These are phyloP conservation scores for Diaperis boleti DNA, from an alignment of 2,888 invertebrate genomes.

Conservation along the genomic window DNA sequence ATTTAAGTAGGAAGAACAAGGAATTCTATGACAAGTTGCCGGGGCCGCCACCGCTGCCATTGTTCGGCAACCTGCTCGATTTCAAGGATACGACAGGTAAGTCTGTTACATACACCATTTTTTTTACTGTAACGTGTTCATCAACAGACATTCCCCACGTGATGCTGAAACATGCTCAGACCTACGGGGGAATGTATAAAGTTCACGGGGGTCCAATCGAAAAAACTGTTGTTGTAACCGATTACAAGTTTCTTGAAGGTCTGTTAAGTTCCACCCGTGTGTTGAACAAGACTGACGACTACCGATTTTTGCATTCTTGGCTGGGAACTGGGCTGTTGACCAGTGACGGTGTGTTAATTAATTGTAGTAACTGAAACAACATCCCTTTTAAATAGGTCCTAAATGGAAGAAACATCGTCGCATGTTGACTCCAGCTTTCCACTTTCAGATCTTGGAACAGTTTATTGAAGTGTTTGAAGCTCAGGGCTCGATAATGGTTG, in stretches of 20 bases:
- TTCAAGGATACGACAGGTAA: no score
- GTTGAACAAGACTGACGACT: constrained; percentile 2
- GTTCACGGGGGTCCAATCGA: constrained; percentile 5
- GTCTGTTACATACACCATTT: no score
- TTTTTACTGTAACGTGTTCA: no score
- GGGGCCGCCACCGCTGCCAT: background rate
- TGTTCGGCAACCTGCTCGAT: background rate
- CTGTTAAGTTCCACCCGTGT: constrained; percentile 42
- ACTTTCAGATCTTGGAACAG: constrained; percentile 81
- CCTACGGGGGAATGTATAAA: constrained; percentile 11
- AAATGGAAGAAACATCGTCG: constrained; percentile 78
- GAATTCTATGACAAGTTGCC: background rate
- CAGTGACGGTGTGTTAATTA: constrained; percentile 8
- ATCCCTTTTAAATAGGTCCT: constrained; percentile 54
- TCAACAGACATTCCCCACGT: background rate
- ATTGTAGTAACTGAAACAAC: no score
- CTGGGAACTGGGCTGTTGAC: constrained; percentile 14
- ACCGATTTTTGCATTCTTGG: constrained; percentile 3
- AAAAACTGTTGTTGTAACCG: constrained; percentile 52
- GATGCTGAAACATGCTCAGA: background rate
- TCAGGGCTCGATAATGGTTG: constrained; percentile 71
- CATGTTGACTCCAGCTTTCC: constrained; percentile 82
- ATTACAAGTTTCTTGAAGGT: constrained; percentile 72
- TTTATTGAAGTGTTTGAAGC: constrained; percentile 78
- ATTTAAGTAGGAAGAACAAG: no score